Conservation (phyloP, 2,113 vertebrate species). For the Elephas maximus region DNA sequence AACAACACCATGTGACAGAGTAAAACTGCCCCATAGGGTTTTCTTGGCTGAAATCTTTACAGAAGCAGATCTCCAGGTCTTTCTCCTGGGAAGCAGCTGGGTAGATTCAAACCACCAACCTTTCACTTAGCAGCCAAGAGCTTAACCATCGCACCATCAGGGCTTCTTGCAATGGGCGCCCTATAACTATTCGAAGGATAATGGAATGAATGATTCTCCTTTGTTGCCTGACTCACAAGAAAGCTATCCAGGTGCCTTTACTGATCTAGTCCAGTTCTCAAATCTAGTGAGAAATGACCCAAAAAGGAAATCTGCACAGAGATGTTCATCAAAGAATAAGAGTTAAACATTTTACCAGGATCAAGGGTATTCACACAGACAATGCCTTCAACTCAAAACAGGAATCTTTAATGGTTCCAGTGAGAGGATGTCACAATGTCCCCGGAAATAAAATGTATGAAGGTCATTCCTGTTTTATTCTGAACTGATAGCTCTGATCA, state of each 20-base stretch:
- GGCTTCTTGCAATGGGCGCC: neutral
- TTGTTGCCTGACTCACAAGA: neutral
- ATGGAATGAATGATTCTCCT: neutral
- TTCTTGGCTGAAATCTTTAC: neutral
- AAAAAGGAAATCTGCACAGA: neutral
- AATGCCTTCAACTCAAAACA: neutral
- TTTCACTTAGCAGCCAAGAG: neutral
- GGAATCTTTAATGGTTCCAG: neutral
- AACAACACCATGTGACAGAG: neutral
- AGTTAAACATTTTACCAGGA: neutral
- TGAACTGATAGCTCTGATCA: neutral
- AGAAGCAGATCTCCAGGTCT: neutral
- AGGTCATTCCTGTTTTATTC: neutral
- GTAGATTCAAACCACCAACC: neutral
- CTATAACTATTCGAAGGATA: neutral
- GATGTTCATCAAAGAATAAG: neutral
- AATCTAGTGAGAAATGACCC: neutral
- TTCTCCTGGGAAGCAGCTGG: neutral
- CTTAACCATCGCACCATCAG: neutral
- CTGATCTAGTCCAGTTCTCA: neutral
- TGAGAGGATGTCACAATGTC: neutral
- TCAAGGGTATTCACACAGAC: neutral
- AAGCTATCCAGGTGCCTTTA: neutral
- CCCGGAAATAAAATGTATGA: neutral
- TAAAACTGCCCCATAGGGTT: neutral